Percentiles rank a stretch among this genome's conserved stretches.
phyloP scores from a whole-genome alignment of 2,113 vertebrate species.

The Trogon surrucura region DNA sequence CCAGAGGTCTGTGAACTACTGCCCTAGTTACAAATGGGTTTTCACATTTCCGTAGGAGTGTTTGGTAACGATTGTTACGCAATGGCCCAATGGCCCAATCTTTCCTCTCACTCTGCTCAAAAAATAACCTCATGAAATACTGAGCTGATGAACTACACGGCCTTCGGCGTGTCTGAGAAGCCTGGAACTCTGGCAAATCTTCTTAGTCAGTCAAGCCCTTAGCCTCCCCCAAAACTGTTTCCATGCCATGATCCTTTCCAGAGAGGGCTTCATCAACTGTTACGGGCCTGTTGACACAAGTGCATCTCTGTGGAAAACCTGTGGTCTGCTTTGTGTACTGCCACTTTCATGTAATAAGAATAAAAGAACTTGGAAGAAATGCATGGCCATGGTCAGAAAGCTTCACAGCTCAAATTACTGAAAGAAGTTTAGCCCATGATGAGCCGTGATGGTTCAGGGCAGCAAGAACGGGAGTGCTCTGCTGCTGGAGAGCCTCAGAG shows the following conservation, averaged over 20 bases:
- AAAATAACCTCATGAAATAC: not conserved
- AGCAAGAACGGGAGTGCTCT: accelerated
- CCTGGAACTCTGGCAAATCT: not conserved
- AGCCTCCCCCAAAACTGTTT: not conserved
- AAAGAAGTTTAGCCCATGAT: not conserved
- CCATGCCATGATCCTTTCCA: not conserved
- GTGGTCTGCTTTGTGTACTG: not conserved
- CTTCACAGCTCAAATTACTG: not conserved
- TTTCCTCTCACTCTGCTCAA: not conserved
- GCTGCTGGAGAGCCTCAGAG: not conserved
- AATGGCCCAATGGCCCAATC: not conserved
- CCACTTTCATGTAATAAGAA: not conserved
- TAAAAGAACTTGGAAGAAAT: not conserved
- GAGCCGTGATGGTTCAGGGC: not conserved
- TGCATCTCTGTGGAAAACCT: not conserved
- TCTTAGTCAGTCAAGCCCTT: not conserved
- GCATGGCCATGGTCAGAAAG: not conserved
- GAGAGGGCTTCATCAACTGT: not conserved
- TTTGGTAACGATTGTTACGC: not conserved
- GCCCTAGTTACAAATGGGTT: not conserved
- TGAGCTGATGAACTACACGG: not conserved
- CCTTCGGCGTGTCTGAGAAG: not conserved
- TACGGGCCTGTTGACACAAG: not conserved
- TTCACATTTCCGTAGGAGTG: not conserved
- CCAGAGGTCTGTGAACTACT: not conserved